Evolutionary conservation across 2,888 invertebrate species (phyloP).

Genomic region (Myopa testacea): DNA sequence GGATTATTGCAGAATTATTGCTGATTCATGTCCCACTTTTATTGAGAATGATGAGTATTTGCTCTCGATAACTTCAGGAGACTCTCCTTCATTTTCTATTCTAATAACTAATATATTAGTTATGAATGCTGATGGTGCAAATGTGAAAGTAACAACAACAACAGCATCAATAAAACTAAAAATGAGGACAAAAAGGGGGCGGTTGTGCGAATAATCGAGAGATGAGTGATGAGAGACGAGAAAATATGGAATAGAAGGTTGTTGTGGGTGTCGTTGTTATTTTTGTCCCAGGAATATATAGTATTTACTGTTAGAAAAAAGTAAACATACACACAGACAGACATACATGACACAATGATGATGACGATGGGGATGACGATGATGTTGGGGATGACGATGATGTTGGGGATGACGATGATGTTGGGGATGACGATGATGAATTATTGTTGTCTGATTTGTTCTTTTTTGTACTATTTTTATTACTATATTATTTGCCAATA

Average conservation of each 20-base stretch:
- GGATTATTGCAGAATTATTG: slow-evolving; percentile 8
- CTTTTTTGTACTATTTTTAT: slow-evolving; percentile 3
- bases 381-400: slow-evolving; percentile 1
- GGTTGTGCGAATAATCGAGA: neutral
- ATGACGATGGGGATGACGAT: neutral
- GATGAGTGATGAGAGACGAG: neutral
- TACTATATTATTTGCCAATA: slow-evolving; percentile 6
- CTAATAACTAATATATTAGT: neutral
- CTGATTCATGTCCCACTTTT: slow-evolving; percentile 13
- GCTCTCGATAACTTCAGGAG: slow-evolving; percentile 6
- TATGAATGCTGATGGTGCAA: neutral
- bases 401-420: neutral
- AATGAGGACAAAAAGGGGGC: neutral
- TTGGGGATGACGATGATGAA: neutral
- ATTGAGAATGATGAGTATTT: neutral
- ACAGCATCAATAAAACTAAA: neutral
- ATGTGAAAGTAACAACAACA: too few species aligned
- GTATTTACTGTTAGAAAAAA: too few species aligned
- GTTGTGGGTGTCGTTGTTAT: too few species aligned
- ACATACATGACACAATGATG: too few species aligned
- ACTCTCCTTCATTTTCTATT: neutral
- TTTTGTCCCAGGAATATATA: neutral
- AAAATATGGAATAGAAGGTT: too few species aligned
- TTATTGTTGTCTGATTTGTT: neutral
- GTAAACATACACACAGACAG: neutral